These are phyloP conservation scores for Dynastes maya DNA, from an alignment of 2,888 invertebrate species.

Conservation along the genomic window DNA sequence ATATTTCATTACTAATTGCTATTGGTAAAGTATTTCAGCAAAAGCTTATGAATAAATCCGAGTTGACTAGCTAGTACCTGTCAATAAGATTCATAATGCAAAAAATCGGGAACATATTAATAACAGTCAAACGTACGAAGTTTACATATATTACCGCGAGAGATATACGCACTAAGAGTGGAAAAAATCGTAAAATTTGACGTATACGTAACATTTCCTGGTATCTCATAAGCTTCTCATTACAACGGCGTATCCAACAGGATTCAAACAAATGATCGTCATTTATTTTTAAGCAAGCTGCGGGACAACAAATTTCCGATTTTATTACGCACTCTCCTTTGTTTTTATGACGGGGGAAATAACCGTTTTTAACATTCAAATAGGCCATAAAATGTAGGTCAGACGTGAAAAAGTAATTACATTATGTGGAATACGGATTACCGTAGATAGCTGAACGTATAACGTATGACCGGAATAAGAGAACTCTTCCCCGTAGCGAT, in stretches of 20 bases:
- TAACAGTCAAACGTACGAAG: too few species aligned
- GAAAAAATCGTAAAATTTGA: slow-evolving; percentile 28
- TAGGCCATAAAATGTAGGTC: slow-evolving; percentile 36
- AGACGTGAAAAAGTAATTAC: slow-evolving; percentile 43
- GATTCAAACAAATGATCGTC: slow-evolving; percentile 25
- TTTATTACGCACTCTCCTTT: slow-evolving; percentile 15
- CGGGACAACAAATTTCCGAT: slow-evolving; percentile 30
- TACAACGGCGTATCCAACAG: not conserved
- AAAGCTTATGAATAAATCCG: too few species aligned
- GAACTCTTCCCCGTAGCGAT: not conserved
- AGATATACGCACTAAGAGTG: not conserved
- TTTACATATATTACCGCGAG: not conserved
- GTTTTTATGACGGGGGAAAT: slow-evolving; percentile 31
- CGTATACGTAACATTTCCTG: slow-evolving; percentile 9
- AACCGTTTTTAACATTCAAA: slow-evolving; percentile 41
- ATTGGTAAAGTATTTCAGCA: too few species aligned
- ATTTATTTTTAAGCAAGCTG: slow-evolving; percentile 36
- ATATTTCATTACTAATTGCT: too few species aligned
- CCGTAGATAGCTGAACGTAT: slow-evolving; percentile 10
- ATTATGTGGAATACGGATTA: slow-evolving; percentile 17
- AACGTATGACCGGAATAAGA: slow-evolving; percentile 33
- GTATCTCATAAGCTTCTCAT: slow-evolving; percentile 10
- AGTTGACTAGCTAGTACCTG: too few species aligned
- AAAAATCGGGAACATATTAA: too few species aligned
- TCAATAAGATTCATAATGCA: too few species aligned